Evolutionary conservation across 2,113 vertebrate genomes (phyloP), one percentile per base, ranked within the genome.

Genomic region (Oostethus manadensis): DNA sequence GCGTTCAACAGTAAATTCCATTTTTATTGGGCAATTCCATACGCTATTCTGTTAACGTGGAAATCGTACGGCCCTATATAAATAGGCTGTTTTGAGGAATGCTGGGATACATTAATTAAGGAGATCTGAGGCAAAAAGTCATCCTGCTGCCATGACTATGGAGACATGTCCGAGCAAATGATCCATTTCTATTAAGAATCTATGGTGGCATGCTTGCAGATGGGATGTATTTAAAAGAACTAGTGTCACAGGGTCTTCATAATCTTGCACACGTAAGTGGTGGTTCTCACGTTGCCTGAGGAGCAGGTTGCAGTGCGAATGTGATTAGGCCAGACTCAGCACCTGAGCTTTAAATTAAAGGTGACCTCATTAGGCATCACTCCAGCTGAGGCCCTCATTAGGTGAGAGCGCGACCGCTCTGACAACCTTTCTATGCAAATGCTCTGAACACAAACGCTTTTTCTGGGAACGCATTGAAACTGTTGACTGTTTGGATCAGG

Each of bases 21-120:
- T n/a, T n/a, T n/a, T n/a, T n/a, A n/a, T n/a, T n/a, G n/a, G n/a
- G n/a, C n/a, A n/a, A n/a, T n/a, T n/a, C n/a, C n/a, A n/a, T n/a
- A n/a, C n/a, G n/a, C n/a, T n/a, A n/a, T n/a, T n/a, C n/a, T n/a
- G n/a, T n/a, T n/a, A n/a, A n/a, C n/a, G n/a, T n/a, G n/a, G n/a
- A n/a, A n/a, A n/a, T n/a, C n/a, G n/a, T n/a, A n/a, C n/a, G n/a
- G n/a, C n/a, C n/a, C n/a, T n/a, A n/a, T 87, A 89, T 75, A 87
- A 87, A 89, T 90, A 90, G 82, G 20, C 67, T 60, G 67, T 71
- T 76, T 68, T 77, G 70, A 64, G 72, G 48, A 70, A 81, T 66
- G 70, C 73, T 15, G 73, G 64, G 78, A 79, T 87, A 78, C 74
- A 89, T 89, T 70, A 88, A 88, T 86, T 38, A 11, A 21, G 53